Evolutionary conservation across 2,113 vertebrate genomes (phyloP).

Genomic region (Engraulis encrasicolus): DNA sequence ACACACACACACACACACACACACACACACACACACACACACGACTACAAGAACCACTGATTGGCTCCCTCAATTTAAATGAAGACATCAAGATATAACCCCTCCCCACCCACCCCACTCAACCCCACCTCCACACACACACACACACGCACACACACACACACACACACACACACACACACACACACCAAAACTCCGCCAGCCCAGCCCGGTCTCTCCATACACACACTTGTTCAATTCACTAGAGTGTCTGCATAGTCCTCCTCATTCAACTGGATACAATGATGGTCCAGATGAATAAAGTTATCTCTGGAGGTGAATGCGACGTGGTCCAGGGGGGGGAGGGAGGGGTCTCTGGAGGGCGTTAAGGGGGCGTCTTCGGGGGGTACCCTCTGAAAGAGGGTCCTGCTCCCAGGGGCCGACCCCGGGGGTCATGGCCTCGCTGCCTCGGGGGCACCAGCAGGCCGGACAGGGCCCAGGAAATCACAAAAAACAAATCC

Average conservation of each 20-base stretch:
- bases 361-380: no score
- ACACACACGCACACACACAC: no score
- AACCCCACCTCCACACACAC: conserved; percentile 28
- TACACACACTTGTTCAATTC: conserved; percentile 80
- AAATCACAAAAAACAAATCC: conserved; percentile 81
- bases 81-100: conserved; percentile 89
- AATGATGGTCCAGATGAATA: conserved; percentile 99
- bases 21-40: no score
- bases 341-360: conserved; percentile 87
- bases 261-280: conserved; percentile 96
- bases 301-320: conserved; percentile 97
- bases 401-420: conserved; percentile 84
- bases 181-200: conserved; percentile 41
- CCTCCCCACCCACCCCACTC: conserved; percentile 47
- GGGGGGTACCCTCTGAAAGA: conserved; percentile 83
- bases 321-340: conserved; percentile 96
- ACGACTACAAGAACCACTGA: no score
- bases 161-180: conserved; percentile 52
- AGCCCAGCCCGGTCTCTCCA: conserved; percentile 56
- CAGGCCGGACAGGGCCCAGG: conserved; percentile 87
- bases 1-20: no score
- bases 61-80: conserved; percentile 65
- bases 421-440: no score
- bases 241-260: conserved; percentile 85
- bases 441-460: conserved; percentile 92